Base-by-base conservation (phyloP, 2,113 vertebrate species). In the Plecotus auritus region DNA sequence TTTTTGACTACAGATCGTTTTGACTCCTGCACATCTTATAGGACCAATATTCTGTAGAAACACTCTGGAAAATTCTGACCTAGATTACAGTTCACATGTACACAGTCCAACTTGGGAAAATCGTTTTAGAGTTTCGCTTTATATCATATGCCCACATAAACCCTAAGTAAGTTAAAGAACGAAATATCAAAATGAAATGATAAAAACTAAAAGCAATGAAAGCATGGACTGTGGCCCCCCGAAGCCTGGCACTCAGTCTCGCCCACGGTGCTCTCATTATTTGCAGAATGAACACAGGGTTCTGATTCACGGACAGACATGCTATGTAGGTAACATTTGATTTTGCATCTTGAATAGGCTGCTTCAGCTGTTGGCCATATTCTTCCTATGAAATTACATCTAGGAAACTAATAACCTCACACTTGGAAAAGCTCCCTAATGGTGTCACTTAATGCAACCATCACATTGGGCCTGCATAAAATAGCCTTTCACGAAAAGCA, bases 171-270 rank as follows among this genome's bases (percentile, higher is more conserved):
- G 37, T 56, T 67, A 88, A 92, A 81, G 35, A 81, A 85, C 76
- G 78, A 81, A 95, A 81, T 20, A 23, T 67, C 20, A 95, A 85
- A 70, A 85, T 85, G 16, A 95, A 84, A 72, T n/a, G 51, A 61
- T 35, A 70, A 91, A 72, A 88, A 67, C 9, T 18, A 77, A 81
- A 77, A 42, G 32, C 51, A 80, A 59, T 22, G 23, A 13, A 78
- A 40, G n/a, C 45, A 9, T 10, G 26, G 54, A 5, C 49, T 72
- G 16, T 66, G 26, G 35, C 81, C 17, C 37, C 40, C 80, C 37
- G 4, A 8, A 56, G 35, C 23, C 77, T 54, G 92, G 45, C 66
- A 11, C 49, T n/a, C 80, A 90, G 37, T 45, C 42, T 59, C 20
- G 5, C 35, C 67, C 45, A 51, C 26, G 26, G 66, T 22, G 23